phyloP scores from a whole-genome alignment of 2,797 vertebrate genomes.

The Sphenopsis melanotis region DNA sequence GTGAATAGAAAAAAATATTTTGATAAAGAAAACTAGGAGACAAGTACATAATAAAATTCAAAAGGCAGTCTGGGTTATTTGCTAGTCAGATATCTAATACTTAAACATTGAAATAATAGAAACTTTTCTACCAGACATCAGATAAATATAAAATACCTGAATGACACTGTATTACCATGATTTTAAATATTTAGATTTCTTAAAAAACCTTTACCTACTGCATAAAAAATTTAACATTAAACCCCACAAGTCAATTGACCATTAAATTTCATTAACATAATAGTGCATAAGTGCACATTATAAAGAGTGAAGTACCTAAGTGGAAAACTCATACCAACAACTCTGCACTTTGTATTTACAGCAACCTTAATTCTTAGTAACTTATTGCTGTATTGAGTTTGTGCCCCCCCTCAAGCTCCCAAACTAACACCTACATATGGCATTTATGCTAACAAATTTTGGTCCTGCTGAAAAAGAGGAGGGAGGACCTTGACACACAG shows the following conservation, averaged over 20 bases:
- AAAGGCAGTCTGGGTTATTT: not conserved
- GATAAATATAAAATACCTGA: not conserved
- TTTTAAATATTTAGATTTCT: not conserved
- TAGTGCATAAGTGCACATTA: not conserved
- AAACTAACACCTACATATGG: not conserved
- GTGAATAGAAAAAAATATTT: not conserved
- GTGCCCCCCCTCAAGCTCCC: not conserved
- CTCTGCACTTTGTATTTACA: not conserved
- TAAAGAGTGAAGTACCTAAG: not conserved
- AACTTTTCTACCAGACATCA: not conserved
- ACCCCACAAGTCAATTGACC: not conserved
- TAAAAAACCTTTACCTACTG: not conserved
- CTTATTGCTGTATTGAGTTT: not conserved
- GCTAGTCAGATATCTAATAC: not conserved
- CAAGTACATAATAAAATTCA: not conserved
- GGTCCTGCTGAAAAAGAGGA: not conserved
- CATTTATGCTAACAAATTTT: not conserved
- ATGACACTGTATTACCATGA: not conserved
- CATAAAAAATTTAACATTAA: not conserved
- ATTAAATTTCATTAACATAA: not conserved
- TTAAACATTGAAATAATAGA: not conserved
- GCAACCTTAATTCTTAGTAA: not conserved
- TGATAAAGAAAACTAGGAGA: not conserved
- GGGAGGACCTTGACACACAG: not conserved
- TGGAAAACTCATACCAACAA: not conserved